Evolutionary conservation across 2,113 vertebrate species (phyloP), one percentile per base, ranked within the genome.

Genomic region (Anhinga anhinga): DNA sequence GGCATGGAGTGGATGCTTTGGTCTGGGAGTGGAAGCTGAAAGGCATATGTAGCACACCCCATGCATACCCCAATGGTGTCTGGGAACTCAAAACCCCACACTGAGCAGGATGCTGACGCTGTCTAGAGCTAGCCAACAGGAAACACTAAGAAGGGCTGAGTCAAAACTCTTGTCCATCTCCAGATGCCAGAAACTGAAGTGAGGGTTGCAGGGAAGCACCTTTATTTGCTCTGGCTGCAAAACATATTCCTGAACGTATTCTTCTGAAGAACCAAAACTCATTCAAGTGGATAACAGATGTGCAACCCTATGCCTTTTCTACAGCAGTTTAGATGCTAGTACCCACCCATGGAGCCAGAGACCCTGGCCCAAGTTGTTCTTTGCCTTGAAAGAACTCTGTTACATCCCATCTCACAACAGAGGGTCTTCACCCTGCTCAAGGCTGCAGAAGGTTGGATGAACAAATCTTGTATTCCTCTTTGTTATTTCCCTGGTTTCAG

Each of bases 11-110:
- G 17, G 12, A 66, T 58, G 12, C 16, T 71, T 94, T 91, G 15
- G 32, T 70, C 42, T 14, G 22, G 26, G 32, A 82, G 42, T 16
- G 13, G 58, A 83, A 70, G 10, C 21, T 27, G 8, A 83, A 90
- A 88, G 11, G 20, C 10, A 15, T 23, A 21, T 12, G 30, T 55
- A 72, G 45, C 25, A 47, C 8, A 52, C 4, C 3, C 14, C 0
- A 0, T 79, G n/a, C n/a, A 47, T 12, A 34, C 0, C 8, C 7
- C 6, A 29, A 0, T n/a, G 5, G 11, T 47, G 21, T 44, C n/a
- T 66, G 29, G 6, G 13, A 16, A 62, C 30, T 62, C 27, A 84
- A 66, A 90, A 58, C 14, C 22, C 91, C 61, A 50, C 22, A 50
- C 25, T 79, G 38, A 59, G 10, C 27, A 58, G 15, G n/a, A n/a